Base-by-base conservation (phyloP, 2,888 invertebrate genomes). In the Lysandra bellargus region DNA sequence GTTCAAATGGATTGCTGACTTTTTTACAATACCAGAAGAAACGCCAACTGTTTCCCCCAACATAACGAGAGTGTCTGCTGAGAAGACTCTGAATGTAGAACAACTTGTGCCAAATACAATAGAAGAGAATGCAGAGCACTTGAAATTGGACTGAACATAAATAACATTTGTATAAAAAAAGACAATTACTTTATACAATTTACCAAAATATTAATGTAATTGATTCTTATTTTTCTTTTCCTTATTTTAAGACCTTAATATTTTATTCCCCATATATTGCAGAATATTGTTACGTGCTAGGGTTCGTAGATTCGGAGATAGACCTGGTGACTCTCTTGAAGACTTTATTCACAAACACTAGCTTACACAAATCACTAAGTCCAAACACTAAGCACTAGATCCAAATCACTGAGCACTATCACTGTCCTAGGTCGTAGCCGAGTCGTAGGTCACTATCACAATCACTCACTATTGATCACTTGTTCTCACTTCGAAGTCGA, bases 1-100 rank as follows among this genome's bases (percentile, higher is more conserved):
- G 86, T 92, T 90, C 87, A 92, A 91, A 84, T 91, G 92, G 92
- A 81, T 93, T 81, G 87, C 90, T 60, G 90, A 93, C 82, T 81
- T 89, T 79, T 92, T 93, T 84, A 88, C 86, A 78, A 81, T 88
- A 61, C 87, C 86, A 57, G 92, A 92, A 81, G 87, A 87, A 49
- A 79, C 83, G 61, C 73, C 82, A 57, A 72, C 83, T 23, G 81
- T 83, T 44, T 82, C 83, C 1, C 72, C 86, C 44, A 83, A 85
- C 74, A 82, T 81, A 61, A 83, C 88, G 33, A 84, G 82, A 78
- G 78, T 83, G 30, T 86, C 89, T 12, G 80, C 82, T n/a, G 89
- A 89, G 30, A 85, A 83, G 79, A 85, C 84, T 17, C 79, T 84
- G 49, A 80, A 80, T 79, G 80, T 82, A 77, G 86, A 86, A 69